phyloP scores from a whole-genome alignment of 2,113 vertebrate genomes.

The Lonchura striata region DNA sequence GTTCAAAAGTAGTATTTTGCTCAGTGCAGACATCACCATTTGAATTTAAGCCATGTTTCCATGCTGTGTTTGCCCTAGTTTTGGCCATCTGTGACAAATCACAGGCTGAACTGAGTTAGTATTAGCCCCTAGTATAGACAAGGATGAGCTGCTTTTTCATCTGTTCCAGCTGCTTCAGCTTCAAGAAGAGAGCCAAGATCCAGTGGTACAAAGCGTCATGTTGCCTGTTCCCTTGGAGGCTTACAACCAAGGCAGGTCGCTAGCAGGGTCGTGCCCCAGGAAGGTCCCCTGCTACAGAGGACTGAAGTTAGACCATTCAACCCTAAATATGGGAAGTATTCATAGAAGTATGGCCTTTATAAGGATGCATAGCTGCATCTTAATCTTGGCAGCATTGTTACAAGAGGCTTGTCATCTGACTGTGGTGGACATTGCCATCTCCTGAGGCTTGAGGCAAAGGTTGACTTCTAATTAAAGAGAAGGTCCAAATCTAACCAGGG shows the following conservation, averaged over 20 bases:
- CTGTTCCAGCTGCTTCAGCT: not conserved
- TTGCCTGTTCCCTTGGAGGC: not conserved
- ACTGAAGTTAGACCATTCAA: not conserved
- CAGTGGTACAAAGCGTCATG: not conserved
- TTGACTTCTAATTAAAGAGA: slow-evolving; percentile 6
- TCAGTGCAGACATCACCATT: not conserved
- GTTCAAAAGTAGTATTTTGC: not conserved
- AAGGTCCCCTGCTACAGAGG: not conserved
- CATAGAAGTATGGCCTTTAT: not conserved
- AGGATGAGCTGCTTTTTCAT: not conserved
- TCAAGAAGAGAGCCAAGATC: not conserved
- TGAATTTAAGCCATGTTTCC: not conserved
- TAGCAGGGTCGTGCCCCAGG: not conserved
- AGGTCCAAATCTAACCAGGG: not conserved
- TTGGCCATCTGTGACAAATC: not conserved
- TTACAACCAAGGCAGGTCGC: not conserved
- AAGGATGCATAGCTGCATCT: not conserved
- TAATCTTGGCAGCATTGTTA: not conserved
- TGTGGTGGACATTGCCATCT: not conserved
- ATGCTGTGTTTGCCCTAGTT: not conserved
- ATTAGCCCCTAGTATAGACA: not conserved
- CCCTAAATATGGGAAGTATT: not conserved
- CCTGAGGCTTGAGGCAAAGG: not conserved
- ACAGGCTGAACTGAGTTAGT: not conserved
- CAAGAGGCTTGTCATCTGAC: not conserved